Evolutionary conservation across 2,113 vertebrate genomes (phyloP).

Genomic region (Tyrannus savana): DNA sequence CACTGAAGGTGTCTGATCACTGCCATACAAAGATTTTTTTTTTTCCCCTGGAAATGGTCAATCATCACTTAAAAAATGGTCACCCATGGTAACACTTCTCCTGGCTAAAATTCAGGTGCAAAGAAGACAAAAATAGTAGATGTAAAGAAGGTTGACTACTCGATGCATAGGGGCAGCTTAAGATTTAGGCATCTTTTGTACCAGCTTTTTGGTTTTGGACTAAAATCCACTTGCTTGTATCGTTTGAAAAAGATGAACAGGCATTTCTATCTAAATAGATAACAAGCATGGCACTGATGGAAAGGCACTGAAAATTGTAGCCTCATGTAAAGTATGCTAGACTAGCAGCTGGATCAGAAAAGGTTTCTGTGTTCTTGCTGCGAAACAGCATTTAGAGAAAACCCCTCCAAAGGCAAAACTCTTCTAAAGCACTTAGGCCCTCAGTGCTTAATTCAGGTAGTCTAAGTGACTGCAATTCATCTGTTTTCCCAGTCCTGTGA

Average conservation of each 20-base stretch:
- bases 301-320: neutral
- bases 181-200: neutral
- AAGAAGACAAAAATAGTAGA: neutral
- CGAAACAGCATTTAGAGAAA: neutral
- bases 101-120: neutral
- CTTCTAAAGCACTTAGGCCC: neutral
- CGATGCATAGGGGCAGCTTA: rapidly evolving
- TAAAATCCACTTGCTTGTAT: neutral
- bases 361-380: neutral
- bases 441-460: constrained; percentile 56
- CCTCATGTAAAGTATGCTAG: neutral
- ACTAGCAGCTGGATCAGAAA: neutral
- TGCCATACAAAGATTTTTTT: neutral
- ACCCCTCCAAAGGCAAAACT: neutral
- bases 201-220: neutral
- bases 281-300: neutral
- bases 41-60: neutral
- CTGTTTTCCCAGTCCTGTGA: neutral
- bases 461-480: neutral
- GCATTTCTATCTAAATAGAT: neutral
- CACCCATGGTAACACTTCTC: neutral
- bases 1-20: neutral
- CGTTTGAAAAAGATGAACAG: neutral
- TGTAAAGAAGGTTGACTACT: neutral
- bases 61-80: neutral